A percentile compares a stretch with the other conserved stretches of the same genome.
phyloP scores from a whole-genome alignment of 2,113 vertebrate species.

The Microcebus griseorufus region DNA sequence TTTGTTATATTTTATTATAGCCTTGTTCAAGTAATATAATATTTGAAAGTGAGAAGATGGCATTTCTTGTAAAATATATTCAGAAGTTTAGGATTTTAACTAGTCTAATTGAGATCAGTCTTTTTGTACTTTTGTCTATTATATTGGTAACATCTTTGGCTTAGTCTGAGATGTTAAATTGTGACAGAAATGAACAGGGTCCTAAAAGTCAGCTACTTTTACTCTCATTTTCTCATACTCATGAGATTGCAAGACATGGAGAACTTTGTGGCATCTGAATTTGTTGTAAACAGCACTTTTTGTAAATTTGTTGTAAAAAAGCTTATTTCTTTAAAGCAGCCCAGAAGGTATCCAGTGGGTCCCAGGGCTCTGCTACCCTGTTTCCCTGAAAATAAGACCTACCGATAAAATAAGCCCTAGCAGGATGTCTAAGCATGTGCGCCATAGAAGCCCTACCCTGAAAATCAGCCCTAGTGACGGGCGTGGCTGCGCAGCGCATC shows the following conservation, averaged over 20 bases:
- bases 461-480: no score
- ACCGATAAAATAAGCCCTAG: no score
- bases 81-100: background rate
- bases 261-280: background rate
- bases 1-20: slow-evolving; percentile 16
- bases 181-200: background rate
- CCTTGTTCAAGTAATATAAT: background rate
- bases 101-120: background rate
- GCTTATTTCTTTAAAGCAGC: background rate
- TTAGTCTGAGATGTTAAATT: background rate
- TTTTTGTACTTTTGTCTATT: background rate
- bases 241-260: background rate
- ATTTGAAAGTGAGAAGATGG: slow-evolving; percentile 29
- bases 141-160: background rate
- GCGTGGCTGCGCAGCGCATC: no score
- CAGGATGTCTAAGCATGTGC: no score
- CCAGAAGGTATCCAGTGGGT: no score
- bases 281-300: background rate
- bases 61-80: background rate
- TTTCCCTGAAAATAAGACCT: no score
- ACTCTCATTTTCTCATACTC: background rate
- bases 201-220: background rate
- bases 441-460: no score
- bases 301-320: background rate
- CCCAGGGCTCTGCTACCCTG: background rate